Percentiles rank a stretch among this genome's conserved stretches.
Conservation (phyloP, 2,888 invertebrate genomes). For the Stenchaetothrips biformis region DNA sequence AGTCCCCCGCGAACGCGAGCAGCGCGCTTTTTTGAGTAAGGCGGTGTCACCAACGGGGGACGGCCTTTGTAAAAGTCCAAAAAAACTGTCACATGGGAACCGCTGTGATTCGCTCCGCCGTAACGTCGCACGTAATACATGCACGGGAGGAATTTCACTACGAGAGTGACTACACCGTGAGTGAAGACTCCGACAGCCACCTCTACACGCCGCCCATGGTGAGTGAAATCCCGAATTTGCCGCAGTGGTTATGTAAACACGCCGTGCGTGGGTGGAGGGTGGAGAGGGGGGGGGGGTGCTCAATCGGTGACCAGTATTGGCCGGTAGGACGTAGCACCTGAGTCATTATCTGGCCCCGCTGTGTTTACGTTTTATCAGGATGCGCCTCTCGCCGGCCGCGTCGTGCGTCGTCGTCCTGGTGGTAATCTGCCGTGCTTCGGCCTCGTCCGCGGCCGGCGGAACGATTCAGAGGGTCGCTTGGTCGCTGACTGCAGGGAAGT, state of each 20-base stretch:
- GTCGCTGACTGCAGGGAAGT: too few species aligned
- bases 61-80: not conserved
- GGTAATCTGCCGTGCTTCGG: not conserved
- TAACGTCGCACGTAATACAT: not conserved
- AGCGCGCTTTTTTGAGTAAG: constrained; percentile 21
- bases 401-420: not conserved
- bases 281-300: not conserved
- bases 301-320: not conserved
- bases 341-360: not conserved
- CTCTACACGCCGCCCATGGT: constrained; percentile 13
- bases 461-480: too few species aligned
- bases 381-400: not conserved
- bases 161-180: constrained; percentile 18
- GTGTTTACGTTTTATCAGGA: not conserved
- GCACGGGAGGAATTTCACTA: not conserved
- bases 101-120: constrained; percentile 1
- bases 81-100: constrained; percentile 4
- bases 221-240: not conserved
- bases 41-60: not conserved
- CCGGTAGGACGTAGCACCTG: not conserved
- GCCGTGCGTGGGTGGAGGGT: not conserved
- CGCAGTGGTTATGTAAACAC: too few species aligned
- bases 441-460: too few species aligned
- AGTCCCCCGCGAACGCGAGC: not conserved
- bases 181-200: constrained; percentile 12